Conservation (phyloP, 2,113 vertebrate genomes). For the Deroptyus accipitrinus region DNA sequence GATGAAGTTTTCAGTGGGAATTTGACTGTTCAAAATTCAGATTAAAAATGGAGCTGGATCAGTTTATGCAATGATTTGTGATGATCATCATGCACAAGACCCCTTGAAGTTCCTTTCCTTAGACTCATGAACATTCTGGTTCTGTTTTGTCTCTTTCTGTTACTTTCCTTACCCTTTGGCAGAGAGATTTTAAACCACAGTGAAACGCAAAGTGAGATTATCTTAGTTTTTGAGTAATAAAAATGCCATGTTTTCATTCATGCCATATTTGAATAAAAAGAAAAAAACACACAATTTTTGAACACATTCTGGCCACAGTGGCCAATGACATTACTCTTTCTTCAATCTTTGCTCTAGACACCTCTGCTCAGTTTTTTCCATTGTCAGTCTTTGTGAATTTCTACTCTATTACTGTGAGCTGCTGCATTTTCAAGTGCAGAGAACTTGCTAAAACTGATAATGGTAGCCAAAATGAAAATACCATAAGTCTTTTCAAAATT, state of each 20-base stretch:
- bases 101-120: background rate
- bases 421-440: background rate
- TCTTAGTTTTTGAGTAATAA: background rate
- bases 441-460: background rate
- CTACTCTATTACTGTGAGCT: background rate
- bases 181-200: background rate
- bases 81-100: background rate
- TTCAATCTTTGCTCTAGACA: background rate
- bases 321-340: background rate
- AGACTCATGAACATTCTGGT: background rate
- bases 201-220: background rate
- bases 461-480: background rate
- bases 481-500: background rate
- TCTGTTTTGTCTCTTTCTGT: background rate
- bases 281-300: background rate
- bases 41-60: background rate
- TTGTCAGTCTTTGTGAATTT: background rate
- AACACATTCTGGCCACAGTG: background rate
- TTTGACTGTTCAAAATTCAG: background rate
- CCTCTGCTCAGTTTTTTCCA: background rate
- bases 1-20: background rate
- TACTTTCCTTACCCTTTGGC: background rate
- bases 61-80: background rate
- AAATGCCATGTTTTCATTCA: background rate
- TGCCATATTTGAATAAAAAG: background rate